Conservation (phyloP, 1,140 invertebrate genomes). For the Drosophila truncata region DNA sequence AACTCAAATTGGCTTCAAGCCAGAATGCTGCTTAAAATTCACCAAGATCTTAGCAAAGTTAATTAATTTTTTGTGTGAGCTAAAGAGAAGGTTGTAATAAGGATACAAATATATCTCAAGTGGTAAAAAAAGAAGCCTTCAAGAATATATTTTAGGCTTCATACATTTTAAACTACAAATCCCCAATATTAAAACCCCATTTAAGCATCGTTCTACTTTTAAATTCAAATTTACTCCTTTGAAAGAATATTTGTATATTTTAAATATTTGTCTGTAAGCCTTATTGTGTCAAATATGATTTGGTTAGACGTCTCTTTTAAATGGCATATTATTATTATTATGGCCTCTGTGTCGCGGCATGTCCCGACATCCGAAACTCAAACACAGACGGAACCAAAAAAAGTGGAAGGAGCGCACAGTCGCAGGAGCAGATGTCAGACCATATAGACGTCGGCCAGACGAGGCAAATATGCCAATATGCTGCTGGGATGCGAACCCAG, state of each 20-base stretch:
- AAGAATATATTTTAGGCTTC: background rate
- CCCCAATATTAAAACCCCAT: background rate
- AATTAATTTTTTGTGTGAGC: background rate
- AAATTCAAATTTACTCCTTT: background rate
- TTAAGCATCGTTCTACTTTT: background rate
- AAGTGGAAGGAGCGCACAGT: background rate
- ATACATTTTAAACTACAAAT: background rate
- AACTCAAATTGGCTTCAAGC: slow-evolving; percentile 18
- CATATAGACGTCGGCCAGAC: slow-evolving; percentile 62
- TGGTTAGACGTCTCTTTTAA: slow-evolving; percentile 6
- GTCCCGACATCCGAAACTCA: slow-evolving; percentile 19
- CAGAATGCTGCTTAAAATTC: slow-evolving; percentile 1
- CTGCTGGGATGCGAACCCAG: slow-evolving; percentile 23
- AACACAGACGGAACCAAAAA: slow-evolving; percentile 1
- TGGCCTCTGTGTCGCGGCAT: slow-evolving; percentile 12
- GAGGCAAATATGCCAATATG: slow-evolving; percentile 58
- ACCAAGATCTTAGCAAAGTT: background rate
- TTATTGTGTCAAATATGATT: slow-evolving; percentile 4
- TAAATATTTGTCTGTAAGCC: background rate
- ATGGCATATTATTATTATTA: slow-evolving; percentile 29
- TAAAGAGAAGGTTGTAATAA: background rate
- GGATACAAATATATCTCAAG: background rate
- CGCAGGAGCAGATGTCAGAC: slow-evolving; percentile 35
- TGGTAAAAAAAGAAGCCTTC: background rate
- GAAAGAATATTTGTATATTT: too few species aligned